phyloP scores from a whole-genome alignment of 2,797 vertebrate species.

The Triplophysa yarkandensis region DNA sequence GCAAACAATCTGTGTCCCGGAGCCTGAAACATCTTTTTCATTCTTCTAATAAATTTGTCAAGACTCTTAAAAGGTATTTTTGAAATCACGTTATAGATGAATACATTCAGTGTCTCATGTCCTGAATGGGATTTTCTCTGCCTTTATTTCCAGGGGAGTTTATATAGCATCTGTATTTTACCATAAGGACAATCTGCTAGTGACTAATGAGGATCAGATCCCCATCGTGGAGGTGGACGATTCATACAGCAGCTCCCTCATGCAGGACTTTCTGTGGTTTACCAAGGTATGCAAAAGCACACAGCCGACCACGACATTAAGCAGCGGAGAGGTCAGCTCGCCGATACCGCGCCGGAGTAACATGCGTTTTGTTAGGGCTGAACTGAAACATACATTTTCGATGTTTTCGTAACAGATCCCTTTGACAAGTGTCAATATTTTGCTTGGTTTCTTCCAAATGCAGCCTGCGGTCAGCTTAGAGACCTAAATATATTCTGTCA shows the following conservation, averaged over 20 bases:
- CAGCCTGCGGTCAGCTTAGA: constrained; percentile 38
- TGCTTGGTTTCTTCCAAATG: constrained; percentile 45
- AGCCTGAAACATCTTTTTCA: constrained; percentile 97
- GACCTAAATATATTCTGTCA: constrained; percentile 44
- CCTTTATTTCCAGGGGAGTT: constrained; percentile 79
- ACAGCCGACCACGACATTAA: constrained; percentile 43
- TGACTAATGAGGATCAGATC: constrained; percentile 96
- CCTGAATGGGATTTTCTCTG: constrained; percentile 11
- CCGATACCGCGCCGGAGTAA: constrained; percentile 50
- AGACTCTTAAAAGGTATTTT: constrained; percentile 90
- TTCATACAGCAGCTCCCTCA: constrained; percentile 89
- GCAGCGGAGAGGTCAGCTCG: constrained; percentile 41
- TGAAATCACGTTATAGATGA: neutral
- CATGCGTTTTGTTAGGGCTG: constrained; percentile 26
- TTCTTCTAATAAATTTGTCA: constrained; percentile 97
- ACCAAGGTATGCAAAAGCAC: constrained; percentile 83
- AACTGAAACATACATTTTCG: constrained; percentile 40
- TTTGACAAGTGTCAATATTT: constrained; percentile 48
- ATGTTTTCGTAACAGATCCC: constrained; percentile 38
- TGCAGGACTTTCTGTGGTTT: constrained; percentile 98
- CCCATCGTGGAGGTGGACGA: constrained; percentile 98
- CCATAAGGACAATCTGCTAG: constrained; percentile 92
- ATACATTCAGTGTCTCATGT: neutral
- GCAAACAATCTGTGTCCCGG: constrained; percentile 94
- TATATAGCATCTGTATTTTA: constrained; percentile 95